Evolutionary conservation across 2,113 vertebrate species (phyloP).

Genomic region (Salminus brasiliensis): DNA sequence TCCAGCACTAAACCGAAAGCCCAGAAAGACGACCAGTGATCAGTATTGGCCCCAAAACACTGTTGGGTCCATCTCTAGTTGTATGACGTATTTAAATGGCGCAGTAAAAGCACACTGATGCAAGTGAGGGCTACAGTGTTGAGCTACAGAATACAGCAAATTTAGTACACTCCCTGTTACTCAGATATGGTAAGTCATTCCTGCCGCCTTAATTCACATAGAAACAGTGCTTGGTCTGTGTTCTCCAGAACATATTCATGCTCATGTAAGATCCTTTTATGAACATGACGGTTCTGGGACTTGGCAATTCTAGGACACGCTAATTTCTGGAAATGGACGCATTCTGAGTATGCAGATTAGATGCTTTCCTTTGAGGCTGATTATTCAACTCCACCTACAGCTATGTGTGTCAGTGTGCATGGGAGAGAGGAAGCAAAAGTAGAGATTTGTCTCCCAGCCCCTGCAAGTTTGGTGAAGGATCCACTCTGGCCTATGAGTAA

Average conservation of each 20-base stretch:
- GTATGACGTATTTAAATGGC: too few species aligned
- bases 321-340: neutral
- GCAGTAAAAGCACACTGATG: too few species aligned
- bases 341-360: neutral
- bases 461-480: constrained; percentile 21
- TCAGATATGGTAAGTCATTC: neutral
- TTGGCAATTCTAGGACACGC: neutral
- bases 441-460: neutral
- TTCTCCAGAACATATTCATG: neutral
- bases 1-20: too few species aligned
- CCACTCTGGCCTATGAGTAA: constrained; percentile 14
- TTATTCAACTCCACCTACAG: constrained; percentile 16
- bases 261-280: neutral
- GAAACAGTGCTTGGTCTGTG: neutral
- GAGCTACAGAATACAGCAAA: too few species aligned
- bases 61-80: too few species aligned
- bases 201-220: neutral
- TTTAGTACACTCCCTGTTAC: neutral
- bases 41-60: too few species aligned
- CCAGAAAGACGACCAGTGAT: too few species aligned
- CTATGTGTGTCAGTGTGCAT: neutral
- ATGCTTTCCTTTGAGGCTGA: neutral
- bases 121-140: too few species aligned
- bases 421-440: neutral
- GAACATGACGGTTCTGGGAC: neutral